Conservation (phyloP, 1,140 invertebrate species). For the Probaryconus sp. region DNA sequence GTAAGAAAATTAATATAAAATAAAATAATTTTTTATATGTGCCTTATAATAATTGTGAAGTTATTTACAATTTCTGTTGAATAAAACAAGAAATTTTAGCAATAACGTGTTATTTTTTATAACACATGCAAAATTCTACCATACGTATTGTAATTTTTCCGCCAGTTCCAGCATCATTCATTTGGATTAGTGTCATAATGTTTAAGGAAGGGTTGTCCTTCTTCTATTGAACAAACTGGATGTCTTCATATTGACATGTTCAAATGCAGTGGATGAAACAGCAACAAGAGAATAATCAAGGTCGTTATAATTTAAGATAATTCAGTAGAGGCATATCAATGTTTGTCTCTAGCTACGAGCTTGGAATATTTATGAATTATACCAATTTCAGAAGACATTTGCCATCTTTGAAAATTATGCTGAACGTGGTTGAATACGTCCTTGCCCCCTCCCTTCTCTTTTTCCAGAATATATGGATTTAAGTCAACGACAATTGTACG, state of each 20-base stretch:
- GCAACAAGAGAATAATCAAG: conserved; percentile 37
- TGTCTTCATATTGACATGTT: conserved; percentile 3
- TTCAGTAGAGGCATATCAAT: conserved; percentile 33
- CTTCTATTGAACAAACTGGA: no score
- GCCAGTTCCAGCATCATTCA: no score
- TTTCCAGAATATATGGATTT: conserved; percentile 1
- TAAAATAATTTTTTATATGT: no score
- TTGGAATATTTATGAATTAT: conserved; percentile 53
- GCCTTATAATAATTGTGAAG: no score
- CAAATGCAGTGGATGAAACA: conserved; percentile 5
- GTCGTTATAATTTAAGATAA: conserved; percentile 48
- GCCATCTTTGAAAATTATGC: conserved; percentile 38
- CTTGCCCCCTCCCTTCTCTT: conserved; percentile 20
- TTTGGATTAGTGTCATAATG: no score
- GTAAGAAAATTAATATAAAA: no score
- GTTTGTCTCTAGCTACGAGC: conserved; percentile 34
- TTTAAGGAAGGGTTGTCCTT: no score
- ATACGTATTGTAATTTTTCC: no score
- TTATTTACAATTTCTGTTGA: no score
- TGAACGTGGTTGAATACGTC: conserved; percentile 13
- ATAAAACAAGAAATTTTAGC: no score
- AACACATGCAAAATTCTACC: no score
- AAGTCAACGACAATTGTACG: background rate
- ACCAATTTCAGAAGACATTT: conserved; percentile 25
- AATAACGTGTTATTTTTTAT: no score